Evolutionary conservation across 2,113 vertebrate genomes (phyloP).

Genomic region (Cynopterus brachyotis): DNA sequence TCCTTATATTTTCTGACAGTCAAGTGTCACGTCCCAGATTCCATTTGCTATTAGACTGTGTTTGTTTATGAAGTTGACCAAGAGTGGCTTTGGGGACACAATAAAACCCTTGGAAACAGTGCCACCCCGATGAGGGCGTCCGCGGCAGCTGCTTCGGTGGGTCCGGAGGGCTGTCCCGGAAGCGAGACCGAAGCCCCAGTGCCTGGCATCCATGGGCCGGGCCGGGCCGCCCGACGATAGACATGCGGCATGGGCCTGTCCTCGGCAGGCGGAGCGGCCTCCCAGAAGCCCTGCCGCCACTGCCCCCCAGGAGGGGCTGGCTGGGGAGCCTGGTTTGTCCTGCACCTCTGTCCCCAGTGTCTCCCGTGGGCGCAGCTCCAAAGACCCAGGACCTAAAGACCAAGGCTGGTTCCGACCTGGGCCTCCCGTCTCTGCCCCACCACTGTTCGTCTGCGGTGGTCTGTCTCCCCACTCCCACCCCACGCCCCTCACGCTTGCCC

Average conservation of each 20-base stretch:
- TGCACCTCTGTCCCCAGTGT: not conserved
- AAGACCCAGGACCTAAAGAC: not conserved
- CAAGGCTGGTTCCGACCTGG: not conserved
- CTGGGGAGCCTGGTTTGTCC: not conserved
- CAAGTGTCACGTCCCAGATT: not conserved
- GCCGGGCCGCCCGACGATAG: not conserved
- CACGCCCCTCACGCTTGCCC: not conserved
- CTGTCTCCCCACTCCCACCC: accelerated
- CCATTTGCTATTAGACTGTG: not conserved
- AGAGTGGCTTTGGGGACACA: not conserved
- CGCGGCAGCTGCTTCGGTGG: no score
- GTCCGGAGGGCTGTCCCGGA: not conserved
- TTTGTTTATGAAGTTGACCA: not conserved
- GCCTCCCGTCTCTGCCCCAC: not conserved
- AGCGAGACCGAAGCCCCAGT: no score
- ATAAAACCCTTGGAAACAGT: not conserved
- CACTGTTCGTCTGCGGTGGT: not conserved
- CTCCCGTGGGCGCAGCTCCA: not conserved
- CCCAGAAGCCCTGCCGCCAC: not conserved
- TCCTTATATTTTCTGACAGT: not conserved
- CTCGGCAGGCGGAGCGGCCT: not conserved
- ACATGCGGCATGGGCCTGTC: not conserved
- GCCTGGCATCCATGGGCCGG: not conserved
- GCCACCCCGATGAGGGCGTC: not conserved
- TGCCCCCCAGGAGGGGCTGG: not conserved